These are phyloP conservation scores for Dryobates pubescens DNA, from an alignment of 2,797 vertebrate species.

Conservation along the genomic window DNA sequence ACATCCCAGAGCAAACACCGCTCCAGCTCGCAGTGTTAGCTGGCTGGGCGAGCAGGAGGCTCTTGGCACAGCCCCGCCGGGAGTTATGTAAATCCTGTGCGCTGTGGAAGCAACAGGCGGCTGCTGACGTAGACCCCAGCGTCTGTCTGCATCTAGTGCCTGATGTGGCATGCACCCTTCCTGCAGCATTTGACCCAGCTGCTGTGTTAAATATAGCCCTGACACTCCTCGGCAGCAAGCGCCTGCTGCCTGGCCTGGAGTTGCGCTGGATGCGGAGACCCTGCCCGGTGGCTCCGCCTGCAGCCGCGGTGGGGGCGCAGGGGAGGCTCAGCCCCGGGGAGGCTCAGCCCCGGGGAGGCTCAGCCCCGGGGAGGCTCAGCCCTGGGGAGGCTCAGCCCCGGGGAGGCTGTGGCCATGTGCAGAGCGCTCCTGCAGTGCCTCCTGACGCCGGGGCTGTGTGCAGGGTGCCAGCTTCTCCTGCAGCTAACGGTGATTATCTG, in stretches of 20 bases:
- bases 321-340: not conserved
- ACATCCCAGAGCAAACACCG: conserved; percentile 31
- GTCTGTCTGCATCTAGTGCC: conserved; percentile 66
- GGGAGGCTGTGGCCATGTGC: rapidly evolving
- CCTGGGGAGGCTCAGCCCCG: not conserved
- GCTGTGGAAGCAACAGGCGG: conserved; percentile 38
- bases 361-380: too few relatives aligned
- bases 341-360: not conserved
- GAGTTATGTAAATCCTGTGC: conserved; percentile 70
- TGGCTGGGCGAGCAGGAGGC: conserved; percentile 31
- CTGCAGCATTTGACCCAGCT: conserved; percentile 53
- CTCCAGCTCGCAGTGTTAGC: conserved; percentile 8
- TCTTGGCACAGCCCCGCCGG: conserved; percentile 41
- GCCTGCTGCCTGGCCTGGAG: conserved; percentile 31
- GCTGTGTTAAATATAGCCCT: conserved; percentile 70
- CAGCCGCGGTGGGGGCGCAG: rapidly evolving
- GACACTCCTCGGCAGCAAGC: conserved; percentile 54
- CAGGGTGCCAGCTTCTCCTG: not conserved
- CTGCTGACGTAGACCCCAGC: conserved; percentile 57
- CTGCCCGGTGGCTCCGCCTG: not conserved
- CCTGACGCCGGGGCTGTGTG: not conserved
- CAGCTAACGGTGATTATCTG: not conserved
- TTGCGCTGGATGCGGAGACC: not conserved
- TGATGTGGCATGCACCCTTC: conserved; percentile 52
- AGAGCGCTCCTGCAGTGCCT: not conserved